A percentile compares a stretch with the other conserved stretches of the same genome.
phyloP scores from a whole-genome alignment of 2,797 vertebrate species.

The Pseudocheirus occidentalis region DNA sequence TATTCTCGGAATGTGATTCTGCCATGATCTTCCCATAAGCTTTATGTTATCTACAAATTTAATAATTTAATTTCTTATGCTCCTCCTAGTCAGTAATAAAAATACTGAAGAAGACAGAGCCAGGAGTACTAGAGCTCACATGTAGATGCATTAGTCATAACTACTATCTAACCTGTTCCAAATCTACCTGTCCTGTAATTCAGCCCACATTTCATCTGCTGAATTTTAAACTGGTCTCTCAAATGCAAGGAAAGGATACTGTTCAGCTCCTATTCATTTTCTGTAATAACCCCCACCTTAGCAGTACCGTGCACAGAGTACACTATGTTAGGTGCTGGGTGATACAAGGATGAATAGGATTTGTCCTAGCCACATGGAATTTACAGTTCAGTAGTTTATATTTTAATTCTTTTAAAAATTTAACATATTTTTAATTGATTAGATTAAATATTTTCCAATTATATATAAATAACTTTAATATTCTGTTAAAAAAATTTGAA shows the following conservation, averaged over 20 bases:
- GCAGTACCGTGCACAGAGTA: background rate
- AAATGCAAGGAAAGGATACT: background rate
- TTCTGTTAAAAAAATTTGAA: too few relatives aligned
- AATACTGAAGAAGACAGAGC: background rate
- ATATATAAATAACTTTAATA: too few relatives aligned
- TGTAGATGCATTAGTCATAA: background rate
- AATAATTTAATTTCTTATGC: background rate
- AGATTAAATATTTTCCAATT: too few relatives aligned
- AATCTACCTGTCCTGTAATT: background rate
- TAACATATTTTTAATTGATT: too few relatives aligned
- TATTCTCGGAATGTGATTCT: background rate
- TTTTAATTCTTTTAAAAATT: too few relatives aligned
- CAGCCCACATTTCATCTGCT: background rate
- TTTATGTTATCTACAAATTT: background rate
- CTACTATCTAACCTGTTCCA: background rate
- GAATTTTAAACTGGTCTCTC: background rate
- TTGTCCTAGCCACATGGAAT: background rate
- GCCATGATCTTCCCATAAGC: background rate
- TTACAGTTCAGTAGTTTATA: background rate
- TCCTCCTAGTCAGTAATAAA: background rate
- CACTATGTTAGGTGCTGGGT: background rate
- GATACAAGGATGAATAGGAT: background rate
- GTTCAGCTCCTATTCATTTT: background rate
- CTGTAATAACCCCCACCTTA: background rate
- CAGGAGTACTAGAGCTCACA: background rate